phyloP scores from a whole-genome alignment of 2,797 vertebrate genomes.

The Setipinna tenuifilis region DNA sequence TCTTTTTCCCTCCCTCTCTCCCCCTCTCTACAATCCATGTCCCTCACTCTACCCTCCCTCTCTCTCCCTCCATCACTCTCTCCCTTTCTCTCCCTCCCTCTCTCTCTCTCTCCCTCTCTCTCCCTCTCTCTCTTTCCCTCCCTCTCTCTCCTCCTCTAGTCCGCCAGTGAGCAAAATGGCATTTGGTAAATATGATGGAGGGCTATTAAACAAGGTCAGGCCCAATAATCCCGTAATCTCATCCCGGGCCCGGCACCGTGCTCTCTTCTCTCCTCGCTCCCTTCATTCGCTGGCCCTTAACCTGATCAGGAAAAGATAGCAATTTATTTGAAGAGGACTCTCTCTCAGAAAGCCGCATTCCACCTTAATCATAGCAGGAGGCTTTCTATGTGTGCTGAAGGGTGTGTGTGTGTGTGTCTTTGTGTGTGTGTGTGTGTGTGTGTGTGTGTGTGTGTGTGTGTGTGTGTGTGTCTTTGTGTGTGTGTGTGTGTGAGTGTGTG shows the following conservation, averaged over 20 bases:
- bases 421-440: neutral
- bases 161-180: constrained; percentile 59
- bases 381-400: constrained; percentile 7
- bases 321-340: constrained; percentile 62
- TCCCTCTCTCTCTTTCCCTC: constrained; percentile 57
- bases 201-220: constrained; percentile 74
- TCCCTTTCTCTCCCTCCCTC: neutral
- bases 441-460: neutral
- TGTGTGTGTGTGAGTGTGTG: neutral
- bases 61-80: neutral
- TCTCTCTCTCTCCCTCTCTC: neutral
- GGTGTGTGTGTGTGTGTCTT: neutral
- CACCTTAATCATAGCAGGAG: constrained; percentile 52
- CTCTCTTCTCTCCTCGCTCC: constrained; percentile 29
- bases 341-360: constrained; percentile 41
- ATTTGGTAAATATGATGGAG: constrained; percentile 77
- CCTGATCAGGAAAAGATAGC: constrained; percentile 58
- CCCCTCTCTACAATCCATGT: constrained; percentile 68
- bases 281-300: constrained; percentile 66
- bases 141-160: constrained; percentile 59
- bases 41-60: no score
- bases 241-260: constrained; percentile 36
- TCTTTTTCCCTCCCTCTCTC: constrained; percentile 37
- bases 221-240: constrained; percentile 67
- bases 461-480: neutral